Evolutionary conservation across 2,797 vertebrate genomes (phyloP).

Genomic region (Poecilia picta): DNA sequence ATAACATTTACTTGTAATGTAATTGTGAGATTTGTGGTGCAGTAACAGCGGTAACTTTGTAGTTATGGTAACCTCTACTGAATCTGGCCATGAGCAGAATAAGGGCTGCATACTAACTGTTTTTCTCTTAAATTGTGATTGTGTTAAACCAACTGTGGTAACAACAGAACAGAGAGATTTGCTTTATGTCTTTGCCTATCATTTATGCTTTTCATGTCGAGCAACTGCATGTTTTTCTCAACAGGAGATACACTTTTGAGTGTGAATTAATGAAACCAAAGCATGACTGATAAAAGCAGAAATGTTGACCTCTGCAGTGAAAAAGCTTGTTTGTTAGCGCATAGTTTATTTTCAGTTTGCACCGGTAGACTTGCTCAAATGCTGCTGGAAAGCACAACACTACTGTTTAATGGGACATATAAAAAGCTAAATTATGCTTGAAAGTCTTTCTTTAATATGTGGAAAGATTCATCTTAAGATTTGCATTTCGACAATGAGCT

Average conservation of each 20-base stretch:
- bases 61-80: neutral
- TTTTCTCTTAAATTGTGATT: slow-evolving; percentile 23
- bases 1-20: neutral
- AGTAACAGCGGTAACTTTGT: neutral
- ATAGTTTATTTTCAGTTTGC: slow-evolving; percentile 47
- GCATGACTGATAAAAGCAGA: slow-evolving; percentile 58
- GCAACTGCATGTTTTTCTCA: slow-evolving; percentile 54
- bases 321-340: slow-evolving; percentile 41
- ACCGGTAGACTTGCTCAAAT: slow-evolving; percentile 20
- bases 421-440: slow-evolving; percentile 31
- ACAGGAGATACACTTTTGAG: slow-evolving; percentile 45
- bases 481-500: slow-evolving; percentile 2
- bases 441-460: slow-evolving; percentile 22
- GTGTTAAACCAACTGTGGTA: slow-evolving; percentile 35
- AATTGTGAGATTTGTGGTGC: neutral
- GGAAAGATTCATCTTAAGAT: slow-evolving; percentile 10
- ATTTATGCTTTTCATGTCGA: slow-evolving; percentile 32
- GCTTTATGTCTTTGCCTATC: slow-evolving; percentile 7
- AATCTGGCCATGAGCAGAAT: neutral
- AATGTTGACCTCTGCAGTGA: slow-evolving; percentile 49
- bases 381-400: slow-evolving; percentile 34
- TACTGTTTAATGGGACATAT: slow-evolving; percentile 6
- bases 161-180: slow-evolving; percentile 10
- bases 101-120: neutral
- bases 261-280: slow-evolving; percentile 49